Evolutionary conservation across 2,113 vertebrate species (phyloP).

Genomic region (Tragelaphus scriptus): DNA sequence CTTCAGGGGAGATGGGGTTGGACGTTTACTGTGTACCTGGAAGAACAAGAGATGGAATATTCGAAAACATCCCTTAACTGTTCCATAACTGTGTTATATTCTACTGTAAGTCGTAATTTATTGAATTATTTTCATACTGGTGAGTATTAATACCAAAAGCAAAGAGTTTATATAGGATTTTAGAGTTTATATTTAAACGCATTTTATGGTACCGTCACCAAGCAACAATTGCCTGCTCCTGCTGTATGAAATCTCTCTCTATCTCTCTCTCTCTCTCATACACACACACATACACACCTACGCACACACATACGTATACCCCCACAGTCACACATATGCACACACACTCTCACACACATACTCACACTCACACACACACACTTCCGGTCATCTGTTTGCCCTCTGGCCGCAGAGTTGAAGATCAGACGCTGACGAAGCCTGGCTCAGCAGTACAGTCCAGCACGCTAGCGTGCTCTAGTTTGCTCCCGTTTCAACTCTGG

Average conservation of each 20-base stretch:
- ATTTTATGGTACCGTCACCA: neutral
- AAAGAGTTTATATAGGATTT: neutral
- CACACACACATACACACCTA: neutral
- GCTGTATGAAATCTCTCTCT: neutral
- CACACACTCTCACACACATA: neutral
- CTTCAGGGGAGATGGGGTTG: neutral
- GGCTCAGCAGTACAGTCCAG: neutral
- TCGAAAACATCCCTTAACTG: neutral
- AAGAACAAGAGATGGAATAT: neutral
- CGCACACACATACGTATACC: too few relatives aligned
- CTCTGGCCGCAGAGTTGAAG: slow-evolving; percentile 55
- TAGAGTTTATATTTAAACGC: neutral
- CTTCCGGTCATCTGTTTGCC: slow-evolving; percentile 51
- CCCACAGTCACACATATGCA: neutral
- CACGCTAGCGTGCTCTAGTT: slow-evolving; percentile 4
- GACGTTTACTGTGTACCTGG: neutral
- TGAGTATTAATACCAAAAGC: neutral
- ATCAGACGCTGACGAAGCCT: slow-evolving; percentile 43
- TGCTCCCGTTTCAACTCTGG: slow-evolving; percentile 20
- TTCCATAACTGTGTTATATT: neutral
- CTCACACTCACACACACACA: neutral
- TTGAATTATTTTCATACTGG: neutral
- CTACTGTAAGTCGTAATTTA: neutral
- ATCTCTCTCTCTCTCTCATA: neutral
- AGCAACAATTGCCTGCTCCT: neutral